Base-by-base conservation (phyloP, 2,888 invertebrate species). In the Tenthredo livida region DNA sequence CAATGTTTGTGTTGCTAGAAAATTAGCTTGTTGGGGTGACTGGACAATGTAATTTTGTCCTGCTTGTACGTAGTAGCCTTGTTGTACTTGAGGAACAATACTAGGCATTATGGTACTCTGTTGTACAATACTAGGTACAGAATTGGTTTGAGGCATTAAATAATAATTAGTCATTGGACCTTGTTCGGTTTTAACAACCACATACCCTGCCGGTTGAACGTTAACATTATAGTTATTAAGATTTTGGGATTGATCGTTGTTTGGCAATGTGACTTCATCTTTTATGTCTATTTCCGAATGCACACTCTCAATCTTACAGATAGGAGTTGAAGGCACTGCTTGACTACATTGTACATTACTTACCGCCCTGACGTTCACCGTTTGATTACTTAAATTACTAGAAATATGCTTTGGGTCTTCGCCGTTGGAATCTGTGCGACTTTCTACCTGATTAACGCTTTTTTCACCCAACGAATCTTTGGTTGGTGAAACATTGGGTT, bases 211-310 rank as follows among this genome's bases (percentile, higher is more conserved):
- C 2, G 89, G 88, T 72, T 90, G 91, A 21, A 87, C n/a, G 78
- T 84, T 88, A 33, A 65, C 54, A 29, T 84, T 77, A 47, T 77
- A 77, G 10, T 85, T 78, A 73, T 84, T 43, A 4, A 86, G 67
- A 40, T 58, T 85, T 1, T 87, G 17, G 6, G 87, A 12, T 7
- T 86, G 85, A 58, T 92, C 92, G 17, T 89, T 90, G 12, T 90
- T 87, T 10, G 92, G 92, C 12, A 47, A 37, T 37, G 80, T 17
- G 43, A 89, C 90, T 72, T 93, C 93, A 33, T 93, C 92, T 54
- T 92, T 92, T 40, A 93, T 93, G 83, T 93, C 92, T 84, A 93
- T 77, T 80, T 92, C 93, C 15, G 93, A 92, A 86, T 93, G 93
- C 10, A 93, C 89, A 58, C 91, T 90, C 10, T 12, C 43, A 3